Base-by-base conservation (phyloP, 2,113 vertebrate genomes). In the Ageneiosus marmoratus region DNA sequence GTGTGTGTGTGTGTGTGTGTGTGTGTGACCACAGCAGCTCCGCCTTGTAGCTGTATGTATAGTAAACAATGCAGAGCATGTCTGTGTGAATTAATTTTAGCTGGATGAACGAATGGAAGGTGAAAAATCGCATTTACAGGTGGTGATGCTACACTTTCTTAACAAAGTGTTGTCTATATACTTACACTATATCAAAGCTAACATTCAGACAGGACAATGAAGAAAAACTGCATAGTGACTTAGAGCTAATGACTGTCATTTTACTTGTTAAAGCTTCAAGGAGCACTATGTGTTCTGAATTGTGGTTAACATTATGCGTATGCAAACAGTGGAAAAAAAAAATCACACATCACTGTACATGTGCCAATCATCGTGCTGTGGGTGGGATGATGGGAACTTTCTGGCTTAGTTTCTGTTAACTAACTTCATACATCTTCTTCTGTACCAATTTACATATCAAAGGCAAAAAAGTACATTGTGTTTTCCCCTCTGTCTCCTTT, bases 381-480 rank as follows among this genome's bases (percentile, higher is more conserved):
- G 77, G 78, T 84, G 78, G 78, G 83, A 37, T 75, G 83, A 76
- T 67, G 70, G 58, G 83, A 84, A 84, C 58, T 67, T 76, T 75
- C 37, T 22, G 12, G 29, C 29, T 24, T 10, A 55, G 50, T 76
- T 76, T 76, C 79, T 56, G 37, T 65, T 80, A 50, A 80, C 29
- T 63, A 34, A 37, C 29, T 84, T 22, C 27, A 20, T 9, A 27
- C 74, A 0, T 55, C 29, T 32, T 0, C 44, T 44, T 70, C 51
- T 80, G 76, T 75, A 44, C 27, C 11, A 51, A 58, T 83, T 73
- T 72, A 46, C 73, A 72, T 32, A 77, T 84, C 72, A 86, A 83
- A 83, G 53, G 29, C 22, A 29, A 18, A 63, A 32, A 32, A 13
- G 27, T 44, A 29, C 22, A 41, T 50, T 55, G 44, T 24, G 29